phyloP scores from a whole-genome alignment of 2,797 vertebrate species.

The Caiman crocodilus region DNA sequence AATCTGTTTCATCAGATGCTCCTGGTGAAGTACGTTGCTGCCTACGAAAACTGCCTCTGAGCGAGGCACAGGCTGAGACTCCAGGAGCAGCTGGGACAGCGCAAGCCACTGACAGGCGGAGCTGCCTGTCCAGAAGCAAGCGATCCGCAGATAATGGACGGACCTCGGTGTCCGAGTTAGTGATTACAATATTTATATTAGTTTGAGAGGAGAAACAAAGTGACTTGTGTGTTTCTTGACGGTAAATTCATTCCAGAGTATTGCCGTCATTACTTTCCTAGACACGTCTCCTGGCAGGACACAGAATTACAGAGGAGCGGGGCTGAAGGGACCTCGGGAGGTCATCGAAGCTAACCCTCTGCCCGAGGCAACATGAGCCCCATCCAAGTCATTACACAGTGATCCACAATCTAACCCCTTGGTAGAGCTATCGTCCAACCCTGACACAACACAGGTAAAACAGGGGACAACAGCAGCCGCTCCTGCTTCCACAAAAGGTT shows the following conservation, averaged over 20 bases:
- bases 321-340: too few relatives aligned
- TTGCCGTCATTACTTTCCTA: constrained; percentile 7
- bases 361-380: too few relatives aligned
- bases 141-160: rapidly evolving
- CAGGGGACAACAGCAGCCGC: too few relatives aligned
- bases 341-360: too few relatives aligned
- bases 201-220: constrained; percentile 47
- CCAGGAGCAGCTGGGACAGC: neutral
- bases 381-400: too few relatives aligned
- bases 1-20: too few relatives aligned
- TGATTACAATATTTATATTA: constrained; percentile 25
- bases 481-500: too few relatives aligned
- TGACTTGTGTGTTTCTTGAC: constrained; percentile 48
- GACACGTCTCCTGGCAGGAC: constrained; percentile 53
- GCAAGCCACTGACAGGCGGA: neutral
- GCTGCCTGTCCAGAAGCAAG: constrained; percentile 33
- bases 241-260: constrained; percentile 65
- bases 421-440: too few relatives aligned
- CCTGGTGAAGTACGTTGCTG: too few relatives aligned
- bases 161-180: neutral
- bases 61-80: neutral
- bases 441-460: too few relatives aligned
- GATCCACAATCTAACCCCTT: too few relatives aligned
- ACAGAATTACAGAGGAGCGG: neutral
- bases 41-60: too few relatives aligned